Evolutionary conservation across 2,888 invertebrate species (phyloP), one percentile per base, ranked within the genome.

Genomic region (Archips crataeganus): DNA sequence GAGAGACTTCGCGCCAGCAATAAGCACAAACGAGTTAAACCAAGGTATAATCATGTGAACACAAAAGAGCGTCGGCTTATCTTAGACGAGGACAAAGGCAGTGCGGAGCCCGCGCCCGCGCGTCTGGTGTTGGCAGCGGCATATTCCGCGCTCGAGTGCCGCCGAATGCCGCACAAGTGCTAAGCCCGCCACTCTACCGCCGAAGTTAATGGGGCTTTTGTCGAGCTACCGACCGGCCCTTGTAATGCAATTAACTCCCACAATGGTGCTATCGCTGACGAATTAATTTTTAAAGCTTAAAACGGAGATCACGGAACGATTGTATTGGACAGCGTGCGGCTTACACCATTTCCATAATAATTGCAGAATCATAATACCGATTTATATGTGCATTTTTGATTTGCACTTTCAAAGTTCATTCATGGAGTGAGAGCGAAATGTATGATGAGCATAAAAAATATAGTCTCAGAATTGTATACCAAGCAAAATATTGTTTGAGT

Each of bases 181-280:
- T 79, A 81, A 86, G 87, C 87, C 85, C 85, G 86, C 84, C 87
- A 87, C 88, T 90, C 90, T 84, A 86, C 90, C 87, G 84, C 88
- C 87, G 84, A 92, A 93, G 90, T 93, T 94, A 94, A 94, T 93
- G 87, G 91, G 85, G 88, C 92, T 87, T 89, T 94, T 94, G 93
- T 94, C 80, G 82, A 81, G 83, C 86, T 82, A 82, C 86, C 89
- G 87, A 83, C 87, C 85, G 89, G 87, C 92, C 90, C 94, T 94
- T 92, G 90, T 94, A 94, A 94, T 93, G 92, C 94, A 94, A 94
- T 94, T 94, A 94, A 92, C 91, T 89, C 82, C 83, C 79, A 94
- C 94, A 94, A 93, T 91, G 79, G 88, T 80, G 84, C 84, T 90
- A 89, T 91, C 91, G 89, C 86, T 94, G 87, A 90, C 90, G 88